Evolutionary conservation across 2,888 invertebrate species (phyloP).

Genomic region (Octonoba sinensis): DNA sequence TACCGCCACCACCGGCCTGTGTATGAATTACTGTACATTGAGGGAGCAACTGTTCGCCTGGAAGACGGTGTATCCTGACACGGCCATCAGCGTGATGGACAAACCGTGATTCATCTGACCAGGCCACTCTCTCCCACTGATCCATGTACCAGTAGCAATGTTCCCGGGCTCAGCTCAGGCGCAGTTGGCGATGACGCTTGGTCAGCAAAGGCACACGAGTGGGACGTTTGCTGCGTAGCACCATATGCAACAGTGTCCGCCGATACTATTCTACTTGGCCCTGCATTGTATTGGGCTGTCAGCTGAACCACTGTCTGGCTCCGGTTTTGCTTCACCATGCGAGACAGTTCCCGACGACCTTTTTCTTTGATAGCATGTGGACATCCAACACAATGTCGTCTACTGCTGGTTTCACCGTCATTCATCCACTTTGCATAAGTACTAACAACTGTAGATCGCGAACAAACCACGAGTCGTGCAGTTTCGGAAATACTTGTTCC

Average conservation of each 20-base stretch:
- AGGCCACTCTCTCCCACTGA: conserved; percentile 3
- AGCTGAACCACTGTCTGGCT: too few relatives aligned
- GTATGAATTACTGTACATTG: not conserved
- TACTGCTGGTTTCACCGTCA: too few relatives aligned
- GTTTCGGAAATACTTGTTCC: too few relatives aligned
- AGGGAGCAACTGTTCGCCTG: conserved; percentile 9
- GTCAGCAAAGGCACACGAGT: not conserved
- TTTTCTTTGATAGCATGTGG: too few relatives aligned
- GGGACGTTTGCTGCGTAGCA: not conserved
- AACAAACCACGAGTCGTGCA: too few relatives aligned
- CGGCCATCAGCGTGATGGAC: not conserved
- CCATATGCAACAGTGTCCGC: not conserved
- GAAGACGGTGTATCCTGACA: conserved; percentile 3
- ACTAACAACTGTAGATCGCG: too few relatives aligned
- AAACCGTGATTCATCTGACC: conserved; percentile 7
- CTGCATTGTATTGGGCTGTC: too few relatives aligned
- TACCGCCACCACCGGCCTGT: conserved; percentile 1
- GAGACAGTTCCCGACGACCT: too few relatives aligned
- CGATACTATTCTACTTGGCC: not conserved
- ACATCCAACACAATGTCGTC: too few relatives aligned
- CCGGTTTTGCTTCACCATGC: too few relatives aligned
- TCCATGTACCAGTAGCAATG: not conserved
- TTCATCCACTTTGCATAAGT: too few relatives aligned
- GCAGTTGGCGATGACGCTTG: conserved; percentile 3
- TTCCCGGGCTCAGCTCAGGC: not conserved